Evolutionary conservation across 2,888 invertebrate genomes (phyloP).

Genomic region (Tetramorium bicarinatum): DNA sequence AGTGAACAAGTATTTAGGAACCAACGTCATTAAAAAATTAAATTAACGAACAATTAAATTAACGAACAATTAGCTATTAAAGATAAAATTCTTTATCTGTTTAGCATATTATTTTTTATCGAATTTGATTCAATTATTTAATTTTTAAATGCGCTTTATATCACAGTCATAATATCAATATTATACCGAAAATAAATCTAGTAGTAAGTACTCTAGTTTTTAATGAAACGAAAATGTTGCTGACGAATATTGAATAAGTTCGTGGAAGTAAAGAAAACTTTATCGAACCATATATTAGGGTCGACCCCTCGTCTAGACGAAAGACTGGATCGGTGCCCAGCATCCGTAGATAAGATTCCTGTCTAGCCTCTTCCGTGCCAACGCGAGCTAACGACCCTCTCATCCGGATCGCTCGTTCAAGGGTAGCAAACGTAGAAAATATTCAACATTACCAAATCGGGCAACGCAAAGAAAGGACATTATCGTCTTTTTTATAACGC

Average conservation of each 20-base stretch:
- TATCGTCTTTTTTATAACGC: constrained; percentile 13
- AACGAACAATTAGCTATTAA: neutral
- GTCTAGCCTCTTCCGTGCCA: constrained; percentile 67
- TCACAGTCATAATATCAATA: neutral
- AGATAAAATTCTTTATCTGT: neutral
- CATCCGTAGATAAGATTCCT: constrained; percentile 65
- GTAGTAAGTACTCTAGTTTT: constrained; percentile 22
- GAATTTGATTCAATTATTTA: neutral
- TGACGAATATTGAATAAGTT: constrained; percentile 54
- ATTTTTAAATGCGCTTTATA: neutral
- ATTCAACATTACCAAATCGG: constrained; percentile 46
- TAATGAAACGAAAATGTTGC: constrained; percentile 54
- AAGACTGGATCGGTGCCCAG: constrained; percentile 72
- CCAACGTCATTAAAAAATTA: neutral
- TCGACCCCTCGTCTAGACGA: constrained; percentile 48
- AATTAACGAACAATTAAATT: neutral
- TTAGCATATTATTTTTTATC: neutral
- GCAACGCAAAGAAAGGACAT: constrained; percentile 14
- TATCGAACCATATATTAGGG: constrained; percentile 62
- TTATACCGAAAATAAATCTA: neutral
- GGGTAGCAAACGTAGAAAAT: constrained; percentile 48
- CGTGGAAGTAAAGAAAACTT: constrained; percentile 49
- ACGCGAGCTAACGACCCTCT: constrained; percentile 66
- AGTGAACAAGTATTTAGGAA: neutral
- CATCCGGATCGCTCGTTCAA: constrained; percentile 55